These are phyloP conservation scores for Micronisus gabar DNA, from an alignment of 2,113 vertebrate genomes.

Conservation along the genomic window DNA sequence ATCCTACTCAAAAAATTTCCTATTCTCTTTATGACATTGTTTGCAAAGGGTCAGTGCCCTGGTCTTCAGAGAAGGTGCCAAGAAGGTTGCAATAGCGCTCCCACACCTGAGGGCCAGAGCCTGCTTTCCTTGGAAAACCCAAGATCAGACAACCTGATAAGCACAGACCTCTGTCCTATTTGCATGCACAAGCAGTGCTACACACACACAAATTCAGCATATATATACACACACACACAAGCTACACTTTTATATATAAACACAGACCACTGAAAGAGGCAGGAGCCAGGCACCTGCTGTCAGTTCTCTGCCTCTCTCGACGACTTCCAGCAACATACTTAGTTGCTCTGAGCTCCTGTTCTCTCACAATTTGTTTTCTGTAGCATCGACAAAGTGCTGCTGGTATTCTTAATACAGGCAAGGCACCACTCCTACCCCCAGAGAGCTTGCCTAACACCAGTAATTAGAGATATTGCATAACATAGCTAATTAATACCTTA, in stretches of 20 bases:
- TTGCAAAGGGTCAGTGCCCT: not conserved
- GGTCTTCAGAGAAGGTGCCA: not conserved
- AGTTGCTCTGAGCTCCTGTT: not conserved
- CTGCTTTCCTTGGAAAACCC: not conserved
- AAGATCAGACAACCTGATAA: not conserved
- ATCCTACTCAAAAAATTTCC: not conserved
- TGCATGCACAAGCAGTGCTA: no score
- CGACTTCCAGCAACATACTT: not conserved
- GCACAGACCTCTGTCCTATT: no score
- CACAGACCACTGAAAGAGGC: not conserved
- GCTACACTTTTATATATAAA: not conserved
- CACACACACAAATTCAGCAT: not conserved
- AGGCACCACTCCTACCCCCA: not conserved
- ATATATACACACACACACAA: accelerated
- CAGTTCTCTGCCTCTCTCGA: not conserved
- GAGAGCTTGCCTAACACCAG: not conserved
- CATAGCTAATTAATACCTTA: not conserved
- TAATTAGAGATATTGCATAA: not conserved
- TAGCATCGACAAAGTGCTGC: not conserved
- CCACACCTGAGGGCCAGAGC: not conserved
- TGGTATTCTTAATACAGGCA: not conserved
- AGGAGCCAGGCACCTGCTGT: not conserved
- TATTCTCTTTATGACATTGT: not conserved
- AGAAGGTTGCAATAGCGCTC: not conserved
- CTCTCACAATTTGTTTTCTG: not conserved